Base-by-base conservation (phyloP, 1,140 invertebrate species). In the Spodoptera frugiperda region DNA sequence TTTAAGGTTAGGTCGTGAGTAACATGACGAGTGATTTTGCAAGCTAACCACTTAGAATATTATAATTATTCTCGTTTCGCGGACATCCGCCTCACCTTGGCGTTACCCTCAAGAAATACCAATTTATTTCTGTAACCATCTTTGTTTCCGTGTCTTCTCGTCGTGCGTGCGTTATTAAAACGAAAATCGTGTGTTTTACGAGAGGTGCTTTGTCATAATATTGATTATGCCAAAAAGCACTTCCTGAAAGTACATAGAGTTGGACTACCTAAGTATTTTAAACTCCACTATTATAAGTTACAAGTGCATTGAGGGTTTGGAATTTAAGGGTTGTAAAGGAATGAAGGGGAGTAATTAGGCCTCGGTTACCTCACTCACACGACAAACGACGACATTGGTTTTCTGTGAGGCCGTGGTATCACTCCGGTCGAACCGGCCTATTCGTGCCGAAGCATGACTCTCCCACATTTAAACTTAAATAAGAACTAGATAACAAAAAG, bases 51-150 rank as follows among this genome's bases (percentile, higher is more conserved):
- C 33, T 39, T 39, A 39, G 0, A 39, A 39, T 39, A 39, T 39
- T 39, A 39, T 39, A 39, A 39, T 39, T 39, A 39, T 39, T 39
- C 33, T 17, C 59, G 33, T 19, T 21, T 55, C 30, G 25, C 57
- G 57, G 25, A 33, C 30, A n/a, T 63, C 59, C 59, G 59, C 59
- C 8, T 63, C 59, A 63, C 59, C 59, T 63, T 63, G 59, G 5
- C 15, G 10, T 10, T 63, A n/a, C 55, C 14, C 25, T n/a, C 59
- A 44, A 63, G 33, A 19, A 44, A 17, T 8, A 19, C 33, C 33
- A 10, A 63, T 63, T 44, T 63, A 63, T 63, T 63, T 44, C 59
- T 63, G 59, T 15, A 63, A 44, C n/a, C 57, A 17, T 12, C 33
- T 63, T 25, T 39, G 30, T 61, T 61, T 63, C 59, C 59, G 59